phyloP scores from a whole-genome alignment of 2,797 vertebrate genomes.

The Ciconia nigra region DNA sequence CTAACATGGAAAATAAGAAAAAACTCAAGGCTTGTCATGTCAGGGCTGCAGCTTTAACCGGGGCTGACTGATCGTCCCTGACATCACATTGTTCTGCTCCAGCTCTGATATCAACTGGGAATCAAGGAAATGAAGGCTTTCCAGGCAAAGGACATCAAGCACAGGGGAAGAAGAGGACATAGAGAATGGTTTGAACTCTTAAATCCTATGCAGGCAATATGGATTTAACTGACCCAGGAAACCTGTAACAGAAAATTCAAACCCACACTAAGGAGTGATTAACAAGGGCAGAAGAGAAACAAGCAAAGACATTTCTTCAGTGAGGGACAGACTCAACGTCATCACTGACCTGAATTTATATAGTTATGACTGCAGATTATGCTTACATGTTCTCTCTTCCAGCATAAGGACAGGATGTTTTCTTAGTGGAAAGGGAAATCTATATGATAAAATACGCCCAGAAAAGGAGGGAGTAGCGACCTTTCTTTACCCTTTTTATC shows the following conservation, averaged over 20 bases:
- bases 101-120: background rate
- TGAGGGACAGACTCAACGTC: background rate
- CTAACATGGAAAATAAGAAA: background rate
- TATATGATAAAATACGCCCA: background rate
- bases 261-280: background rate
- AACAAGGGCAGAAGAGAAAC: background rate
- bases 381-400: background rate
- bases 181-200: background rate
- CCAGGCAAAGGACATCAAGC: background rate
- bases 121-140: background rate
- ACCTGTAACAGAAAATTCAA: background rate
- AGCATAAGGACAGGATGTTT: background rate
- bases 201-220: background rate
- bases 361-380: background rate
- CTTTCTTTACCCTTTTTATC: background rate
- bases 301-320: background rate
- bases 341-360: background rate
- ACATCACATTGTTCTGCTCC: background rate
- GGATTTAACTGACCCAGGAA: background rate
- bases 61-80: background rate
- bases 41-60: background rate
- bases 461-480: background rate
- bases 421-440: background rate
- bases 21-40: background rate
- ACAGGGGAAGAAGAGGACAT: background rate